Conservation (phyloP, 2,888 invertebrate genomes). For the Nezara viridula region DNA sequence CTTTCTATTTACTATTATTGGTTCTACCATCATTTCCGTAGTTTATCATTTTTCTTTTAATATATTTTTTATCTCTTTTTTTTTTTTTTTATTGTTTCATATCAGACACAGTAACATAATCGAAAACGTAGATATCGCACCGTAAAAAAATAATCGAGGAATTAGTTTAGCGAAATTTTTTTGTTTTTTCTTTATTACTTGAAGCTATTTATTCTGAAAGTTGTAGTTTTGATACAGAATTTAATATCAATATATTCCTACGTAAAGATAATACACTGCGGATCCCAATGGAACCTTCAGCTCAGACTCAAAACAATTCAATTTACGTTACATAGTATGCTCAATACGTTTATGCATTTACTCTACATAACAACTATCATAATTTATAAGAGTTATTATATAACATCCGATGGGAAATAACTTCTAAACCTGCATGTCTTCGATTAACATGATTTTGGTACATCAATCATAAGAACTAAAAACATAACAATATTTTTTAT, state of each 20-base stretch:
- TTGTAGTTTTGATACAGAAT: too few species aligned
- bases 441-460: too few species aligned
- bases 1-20: background rate
- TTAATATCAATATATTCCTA: background rate
- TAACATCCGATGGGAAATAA: too few species aligned
- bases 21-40: conserved; percentile 12
- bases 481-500: too few species aligned
- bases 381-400: background rate
- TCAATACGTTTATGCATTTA: background rate
- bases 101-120: background rate
- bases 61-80: background rate
- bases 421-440: too few species aligned
- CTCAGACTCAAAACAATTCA: background rate
- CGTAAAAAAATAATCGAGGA: background rate
- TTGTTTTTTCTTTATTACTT: background rate
- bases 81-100: background rate
- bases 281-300: background rate
- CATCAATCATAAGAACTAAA: too few species aligned
- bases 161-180: background rate
- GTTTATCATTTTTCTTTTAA: background rate
- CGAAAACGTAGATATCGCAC: background rate
- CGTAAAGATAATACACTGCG: background rate
- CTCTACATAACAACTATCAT: background rate
- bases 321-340: background rate
- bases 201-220: too few species aligned